A percentile compares a stretch with the other conserved stretches of the same genome.
Conservation (phyloP, 2,797 vertebrate species). For the Zenarchopterus dispar region DNA sequence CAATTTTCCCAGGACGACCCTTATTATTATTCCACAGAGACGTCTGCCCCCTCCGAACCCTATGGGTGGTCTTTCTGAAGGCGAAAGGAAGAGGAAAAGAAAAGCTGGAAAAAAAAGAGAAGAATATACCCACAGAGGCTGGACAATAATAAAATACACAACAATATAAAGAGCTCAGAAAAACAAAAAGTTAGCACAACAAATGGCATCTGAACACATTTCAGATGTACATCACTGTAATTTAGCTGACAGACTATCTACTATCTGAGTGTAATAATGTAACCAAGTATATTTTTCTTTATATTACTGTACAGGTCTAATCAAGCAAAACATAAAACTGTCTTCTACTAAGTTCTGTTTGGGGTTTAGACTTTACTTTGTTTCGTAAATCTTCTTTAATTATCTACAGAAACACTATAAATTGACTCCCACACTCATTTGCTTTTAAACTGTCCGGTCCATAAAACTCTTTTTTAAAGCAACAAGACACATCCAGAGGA, state of each 20-base stretch:
- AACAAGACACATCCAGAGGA: conserved; percentile 63
- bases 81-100: conserved; percentile 74
- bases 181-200: conserved; percentile 28
- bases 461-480: conserved; percentile 65
- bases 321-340: no score
- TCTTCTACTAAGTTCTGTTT: no score
- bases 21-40: conserved; percentile 86
- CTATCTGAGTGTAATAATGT: neutral
- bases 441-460: conserved; percentile 57
- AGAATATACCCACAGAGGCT: conserved; percentile 67
- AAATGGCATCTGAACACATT: neutral
- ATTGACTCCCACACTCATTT: conserved; percentile 40
- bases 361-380: no score
- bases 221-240: neutral
- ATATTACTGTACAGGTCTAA: no score
- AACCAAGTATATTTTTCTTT: neutral
- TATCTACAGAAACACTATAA: conserved; percentile 34
- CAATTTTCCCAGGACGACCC: conserved; percentile 84
- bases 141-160: conserved; percentile 72
- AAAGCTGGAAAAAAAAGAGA: conserved; percentile 60
- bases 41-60: conserved; percentile 79
- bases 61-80: conserved; percentile 84
- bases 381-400: conserved; percentile 6
- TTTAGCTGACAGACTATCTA: neutral
- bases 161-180: conserved; percentile 60